Percentiles rank a stretch among this genome's conserved stretches.
Evolutionary conservation across 2,113 vertebrate species (phyloP).

Genomic region (Lepisosteus oculatus): DNA sequence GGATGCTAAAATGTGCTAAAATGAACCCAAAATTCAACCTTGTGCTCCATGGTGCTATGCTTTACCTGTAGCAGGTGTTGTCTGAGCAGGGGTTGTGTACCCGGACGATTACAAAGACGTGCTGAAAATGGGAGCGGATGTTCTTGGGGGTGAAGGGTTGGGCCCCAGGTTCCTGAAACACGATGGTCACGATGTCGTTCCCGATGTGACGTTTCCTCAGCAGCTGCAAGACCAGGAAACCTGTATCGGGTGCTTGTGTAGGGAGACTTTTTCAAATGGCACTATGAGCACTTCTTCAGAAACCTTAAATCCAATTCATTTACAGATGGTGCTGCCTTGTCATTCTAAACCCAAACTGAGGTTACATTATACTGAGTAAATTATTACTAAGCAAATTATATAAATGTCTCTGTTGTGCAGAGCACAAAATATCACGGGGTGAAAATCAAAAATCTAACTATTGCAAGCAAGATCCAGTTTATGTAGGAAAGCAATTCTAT

Average conservation of each 20-base stretch:
- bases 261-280: not conserved
- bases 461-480: too few relatives aligned
- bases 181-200: conserved; percentile 95
- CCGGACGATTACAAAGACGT: conserved; percentile 88
- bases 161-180: conserved; percentile 93
- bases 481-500: too few relatives aligned
- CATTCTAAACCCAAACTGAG: too few relatives aligned
- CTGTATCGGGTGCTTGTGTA: not conserved
- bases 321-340: too few relatives aligned
- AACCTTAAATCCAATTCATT: too few relatives aligned
- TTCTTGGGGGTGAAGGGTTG: conserved; percentile 91
- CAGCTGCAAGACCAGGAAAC: conserved; percentile 58
- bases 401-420: too few relatives aligned
- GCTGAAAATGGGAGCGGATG: conserved; percentile 92
- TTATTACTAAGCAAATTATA: too few relatives aligned
- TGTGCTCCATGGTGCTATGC: not conserved
- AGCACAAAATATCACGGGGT: too few relatives aligned
- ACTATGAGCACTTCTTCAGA: not conserved
- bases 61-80: conserved; percentile 90
- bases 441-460: too few relatives aligned
- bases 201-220: conserved; percentile 93
- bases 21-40: too few relatives aligned
- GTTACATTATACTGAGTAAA: too few relatives aligned
- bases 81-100: conserved; percentile 86
- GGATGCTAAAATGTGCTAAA: too few relatives aligned